Conservation (phyloP, 2,113 vertebrate genomes). For the Isichthys henryi region DNA sequence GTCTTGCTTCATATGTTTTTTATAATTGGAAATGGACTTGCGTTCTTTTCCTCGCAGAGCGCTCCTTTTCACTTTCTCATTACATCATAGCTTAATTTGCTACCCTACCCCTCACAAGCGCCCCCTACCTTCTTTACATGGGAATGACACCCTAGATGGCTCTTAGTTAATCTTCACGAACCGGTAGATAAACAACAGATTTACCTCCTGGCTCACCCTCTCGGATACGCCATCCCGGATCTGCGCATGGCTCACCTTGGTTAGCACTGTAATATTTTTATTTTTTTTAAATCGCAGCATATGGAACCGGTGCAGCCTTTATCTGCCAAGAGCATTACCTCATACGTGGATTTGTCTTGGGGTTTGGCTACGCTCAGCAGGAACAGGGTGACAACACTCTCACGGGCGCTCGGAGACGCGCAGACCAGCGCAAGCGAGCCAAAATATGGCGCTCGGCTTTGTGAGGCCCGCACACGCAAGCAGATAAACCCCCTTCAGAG, state of each 20-base stretch:
- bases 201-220: background rate
- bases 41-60: background rate
- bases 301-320: background rate
- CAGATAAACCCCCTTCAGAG: background rate
- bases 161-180: background rate
- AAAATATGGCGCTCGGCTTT: background rate
- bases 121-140: background rate
- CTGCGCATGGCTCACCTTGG: background rate
- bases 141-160: background rate
- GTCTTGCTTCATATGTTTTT: background rate
- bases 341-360: background rate
- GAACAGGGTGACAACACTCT: background rate
- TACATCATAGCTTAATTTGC: background rate
- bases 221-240: background rate
- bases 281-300: no score
- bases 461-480: background rate
- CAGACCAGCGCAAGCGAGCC: background rate
- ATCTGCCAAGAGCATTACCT: background rate
- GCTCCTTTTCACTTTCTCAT: background rate
- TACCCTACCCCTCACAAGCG: background rate
- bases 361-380: background rate
- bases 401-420: background rate
- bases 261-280: background rate
- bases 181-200: background rate
- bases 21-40: background rate